Percentiles rank a stretch among this genome's conserved stretches.
Evolutionary conservation across 2,113 vertebrate genomes (phyloP).

Genomic region (Pao palembangensis): DNA sequence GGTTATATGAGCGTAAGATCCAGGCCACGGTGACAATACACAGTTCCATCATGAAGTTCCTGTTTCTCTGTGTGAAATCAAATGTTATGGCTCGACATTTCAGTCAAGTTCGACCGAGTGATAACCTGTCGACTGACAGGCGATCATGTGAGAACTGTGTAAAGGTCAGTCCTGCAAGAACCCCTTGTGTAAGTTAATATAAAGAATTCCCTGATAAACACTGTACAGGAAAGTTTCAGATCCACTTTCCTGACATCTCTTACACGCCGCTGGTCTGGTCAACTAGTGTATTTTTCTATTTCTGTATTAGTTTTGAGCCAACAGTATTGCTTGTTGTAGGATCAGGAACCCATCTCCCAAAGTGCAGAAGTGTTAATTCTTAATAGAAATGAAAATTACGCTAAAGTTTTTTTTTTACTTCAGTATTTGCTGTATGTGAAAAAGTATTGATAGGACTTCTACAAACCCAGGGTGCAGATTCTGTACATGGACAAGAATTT

Average conservation of each 20-base stretch:
- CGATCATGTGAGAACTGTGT: conserved; percentile 30
- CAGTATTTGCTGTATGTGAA: too few relatives aligned
- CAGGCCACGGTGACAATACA: conserved; percentile 53
- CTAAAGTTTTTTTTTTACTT: not conserved
- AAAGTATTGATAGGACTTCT: too few relatives aligned
- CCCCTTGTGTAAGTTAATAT: too few relatives aligned
- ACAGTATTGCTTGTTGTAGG: not conserved
- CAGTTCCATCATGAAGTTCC: conserved; percentile 10
- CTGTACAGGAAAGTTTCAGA: too few relatives aligned
- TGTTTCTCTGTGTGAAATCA: conserved; percentile 29
- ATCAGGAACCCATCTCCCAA: not conserved
- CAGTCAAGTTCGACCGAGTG: conserved; percentile 32
- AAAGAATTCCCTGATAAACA: too few relatives aligned
- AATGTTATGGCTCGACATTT: conserved; percentile 31
- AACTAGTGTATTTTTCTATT: too few relatives aligned
- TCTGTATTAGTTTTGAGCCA: too few relatives aligned
- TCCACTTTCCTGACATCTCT: too few relatives aligned
- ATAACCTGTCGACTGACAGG: conserved; percentile 17
- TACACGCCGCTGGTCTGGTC: too few relatives aligned
- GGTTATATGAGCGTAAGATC: conserved; percentile 8
- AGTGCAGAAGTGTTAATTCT: not conserved
- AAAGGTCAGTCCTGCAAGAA: conserved; percentile 2
- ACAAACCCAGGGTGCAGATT: too few relatives aligned
- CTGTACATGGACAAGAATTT: conserved; percentile 21
- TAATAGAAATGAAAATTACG: not conserved